Conservation (phyloP, 1,140 invertebrate species). For the Philopotamus ludificatus region DNA sequence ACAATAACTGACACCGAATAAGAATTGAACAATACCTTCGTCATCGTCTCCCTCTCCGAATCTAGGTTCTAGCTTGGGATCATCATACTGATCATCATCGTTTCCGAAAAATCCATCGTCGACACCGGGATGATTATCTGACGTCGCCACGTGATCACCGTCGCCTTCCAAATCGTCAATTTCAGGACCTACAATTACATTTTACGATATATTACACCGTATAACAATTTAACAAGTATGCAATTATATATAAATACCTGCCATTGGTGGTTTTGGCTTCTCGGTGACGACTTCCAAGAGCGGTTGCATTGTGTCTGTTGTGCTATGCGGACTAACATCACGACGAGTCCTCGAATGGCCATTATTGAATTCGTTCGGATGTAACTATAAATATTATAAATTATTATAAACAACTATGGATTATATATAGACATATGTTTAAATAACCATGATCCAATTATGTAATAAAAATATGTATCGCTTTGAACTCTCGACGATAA, state of each 20-base stretch:
- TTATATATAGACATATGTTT: too few species aligned
- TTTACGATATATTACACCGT: neutral
- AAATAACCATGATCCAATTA: too few species aligned
- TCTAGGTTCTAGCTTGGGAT: conserved; percentile 10
- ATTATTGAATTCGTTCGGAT: neutral
- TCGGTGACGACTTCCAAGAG: conserved; percentile 24
- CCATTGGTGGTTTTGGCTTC: conserved; percentile 29
- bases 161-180: conserved; percentile 33
- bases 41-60: conserved; percentile 15
- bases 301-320: conserved; percentile 11
- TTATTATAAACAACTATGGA: neutral
- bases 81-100: neutral
- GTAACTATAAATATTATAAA: neutral
- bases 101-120: conserved; percentile 56
- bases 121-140: conserved; percentile 46
- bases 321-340: neutral
- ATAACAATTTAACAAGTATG: conserved; percentile 3
- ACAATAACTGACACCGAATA: too few species aligned
- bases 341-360: conserved; percentile 6
- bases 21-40: neutral
- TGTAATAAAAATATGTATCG: too few species aligned
- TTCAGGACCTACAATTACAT: conserved; percentile 31
- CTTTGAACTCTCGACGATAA: too few species aligned
- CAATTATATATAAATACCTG: conserved; percentile 20
- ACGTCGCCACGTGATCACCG: conserved; percentile 6